phyloP scores from a whole-genome alignment of 1,140 invertebrate species.

The Helicoverpa armigera region DNA sequence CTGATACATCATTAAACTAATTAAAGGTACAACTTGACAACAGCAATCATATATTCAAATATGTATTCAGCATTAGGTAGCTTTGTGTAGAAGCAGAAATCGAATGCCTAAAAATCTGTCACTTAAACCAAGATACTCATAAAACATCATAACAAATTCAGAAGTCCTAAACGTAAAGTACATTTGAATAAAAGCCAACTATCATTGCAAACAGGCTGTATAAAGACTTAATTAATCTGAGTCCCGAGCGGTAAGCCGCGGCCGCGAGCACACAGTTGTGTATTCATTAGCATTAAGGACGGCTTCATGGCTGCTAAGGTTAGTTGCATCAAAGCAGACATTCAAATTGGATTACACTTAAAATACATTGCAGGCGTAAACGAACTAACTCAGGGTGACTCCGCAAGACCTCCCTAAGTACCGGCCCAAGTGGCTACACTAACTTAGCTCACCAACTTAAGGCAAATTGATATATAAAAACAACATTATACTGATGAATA shows the following conservation, averaged over 20 bases:
- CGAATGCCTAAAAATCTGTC: too few species aligned
- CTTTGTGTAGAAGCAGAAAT: too few species aligned
- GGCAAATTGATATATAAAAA: conserved; percentile 32
- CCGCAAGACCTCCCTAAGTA: neutral
- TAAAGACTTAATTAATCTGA: conserved; percentile 50
- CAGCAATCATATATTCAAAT: too few species aligned
- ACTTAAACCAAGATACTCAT: neutral
- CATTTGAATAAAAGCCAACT: conserved; percentile 48
- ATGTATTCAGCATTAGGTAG: too few species aligned
- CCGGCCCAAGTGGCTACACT: neutral
- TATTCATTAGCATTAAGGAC: conserved; percentile 53
- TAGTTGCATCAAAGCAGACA: conserved; percentile 50
- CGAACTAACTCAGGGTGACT: neutral
- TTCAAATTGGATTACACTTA: conserved; percentile 50
- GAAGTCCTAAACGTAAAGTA: conserved; percentile 34
- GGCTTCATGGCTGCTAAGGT: conserved; percentile 44
- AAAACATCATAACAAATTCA: conserved; percentile 11
- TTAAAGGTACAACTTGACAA: too few species aligned
- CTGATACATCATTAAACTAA: too few species aligned
- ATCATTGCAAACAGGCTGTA: conserved; percentile 47
- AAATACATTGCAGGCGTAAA: conserved; percentile 25
- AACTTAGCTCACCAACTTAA: neutral
- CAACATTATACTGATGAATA: conserved; percentile 13
- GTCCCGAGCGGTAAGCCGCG: conserved; percentile 46
- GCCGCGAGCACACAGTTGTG: conserved; percentile 43